These are phyloP conservation scores for Caranx melampygus DNA, from an alignment of 2,113 vertebrate genomes.

Conservation along the genomic window DNA sequence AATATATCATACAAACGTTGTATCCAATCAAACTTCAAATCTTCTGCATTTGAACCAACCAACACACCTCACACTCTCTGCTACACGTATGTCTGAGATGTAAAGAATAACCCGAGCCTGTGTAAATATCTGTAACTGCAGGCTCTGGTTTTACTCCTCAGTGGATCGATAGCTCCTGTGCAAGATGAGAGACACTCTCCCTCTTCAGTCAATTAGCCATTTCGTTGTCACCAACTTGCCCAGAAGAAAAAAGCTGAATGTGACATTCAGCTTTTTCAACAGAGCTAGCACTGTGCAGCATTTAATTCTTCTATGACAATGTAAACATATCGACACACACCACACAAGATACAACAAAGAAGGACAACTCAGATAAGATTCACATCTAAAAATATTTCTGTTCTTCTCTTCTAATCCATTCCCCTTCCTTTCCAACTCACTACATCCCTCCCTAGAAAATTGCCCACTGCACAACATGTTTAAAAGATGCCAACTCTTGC, in stretches of 20 bases:
- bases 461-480: constrained; percentile 45
- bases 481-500: constrained; percentile 30
- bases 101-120: constrained; percentile 15
- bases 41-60: background rate
- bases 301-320: constrained; percentile 22
- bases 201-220: constrained; percentile 16
- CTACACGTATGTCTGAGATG: background rate
- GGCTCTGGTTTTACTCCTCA: constrained; percentile 4
- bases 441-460: constrained; percentile 17
- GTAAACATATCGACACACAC: background rate
- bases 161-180: constrained; percentile 16
- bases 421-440: background rate
- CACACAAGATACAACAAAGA: constrained; percentile 17
- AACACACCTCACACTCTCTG: background rate
- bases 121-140: constrained; percentile 31
- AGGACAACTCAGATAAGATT: background rate
- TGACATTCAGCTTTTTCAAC: constrained; percentile 16
- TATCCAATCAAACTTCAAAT: background rate
- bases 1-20: background rate
- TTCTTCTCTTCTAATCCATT: background rate
- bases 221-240: constrained; percentile 40
- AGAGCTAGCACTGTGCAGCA: background rate
- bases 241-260: constrained; percentile 10
- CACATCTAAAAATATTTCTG: constrained; percentile 31
- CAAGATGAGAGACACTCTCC: constrained; percentile 8